phyloP scores from a whole-genome alignment of 2,797 vertebrate species.

The Thripadectes ignobilis region DNA sequence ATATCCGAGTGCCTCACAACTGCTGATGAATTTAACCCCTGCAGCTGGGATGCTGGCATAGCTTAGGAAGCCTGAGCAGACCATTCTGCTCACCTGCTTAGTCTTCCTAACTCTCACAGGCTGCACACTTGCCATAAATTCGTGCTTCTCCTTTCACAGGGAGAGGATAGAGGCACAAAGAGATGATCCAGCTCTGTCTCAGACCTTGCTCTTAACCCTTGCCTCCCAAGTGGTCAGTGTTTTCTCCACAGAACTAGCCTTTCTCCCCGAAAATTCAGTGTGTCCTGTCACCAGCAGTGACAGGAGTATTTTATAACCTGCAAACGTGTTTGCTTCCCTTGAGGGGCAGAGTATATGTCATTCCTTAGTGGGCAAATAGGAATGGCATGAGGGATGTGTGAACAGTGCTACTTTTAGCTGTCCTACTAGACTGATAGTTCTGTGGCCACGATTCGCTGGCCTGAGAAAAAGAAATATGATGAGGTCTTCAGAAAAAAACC shows the following conservation, averaged over 20 bases:
- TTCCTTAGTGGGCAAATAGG: background rate
- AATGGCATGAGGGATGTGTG: background rate
- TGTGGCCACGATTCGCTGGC: background rate
- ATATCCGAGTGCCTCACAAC: background rate
- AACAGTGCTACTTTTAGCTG: background rate
- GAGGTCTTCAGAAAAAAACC: background rate
- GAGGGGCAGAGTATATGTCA: background rate
- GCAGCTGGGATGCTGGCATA: background rate
- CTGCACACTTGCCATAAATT: background rate
- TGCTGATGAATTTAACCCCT: background rate
- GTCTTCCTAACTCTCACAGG: background rate
- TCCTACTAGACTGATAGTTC: background rate
- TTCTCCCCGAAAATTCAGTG: background rate
- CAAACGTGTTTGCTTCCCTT: background rate
- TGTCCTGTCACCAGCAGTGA: background rate
- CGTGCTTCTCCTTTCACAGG: background rate
- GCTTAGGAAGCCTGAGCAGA: background rate
- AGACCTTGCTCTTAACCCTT: fast-evolving
- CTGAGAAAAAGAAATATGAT: background rate
- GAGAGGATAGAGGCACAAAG: background rate
- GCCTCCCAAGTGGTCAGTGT: background rate
- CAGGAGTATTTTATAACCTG: background rate
- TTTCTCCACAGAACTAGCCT: background rate
- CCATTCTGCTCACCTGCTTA: background rate
- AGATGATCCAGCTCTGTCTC: background rate